A percentile compares a stretch with the other conserved stretches of the same genome.
phyloP scores from a whole-genome alignment of 2,113 vertebrate genomes.

The Pongo abelii region DNA sequence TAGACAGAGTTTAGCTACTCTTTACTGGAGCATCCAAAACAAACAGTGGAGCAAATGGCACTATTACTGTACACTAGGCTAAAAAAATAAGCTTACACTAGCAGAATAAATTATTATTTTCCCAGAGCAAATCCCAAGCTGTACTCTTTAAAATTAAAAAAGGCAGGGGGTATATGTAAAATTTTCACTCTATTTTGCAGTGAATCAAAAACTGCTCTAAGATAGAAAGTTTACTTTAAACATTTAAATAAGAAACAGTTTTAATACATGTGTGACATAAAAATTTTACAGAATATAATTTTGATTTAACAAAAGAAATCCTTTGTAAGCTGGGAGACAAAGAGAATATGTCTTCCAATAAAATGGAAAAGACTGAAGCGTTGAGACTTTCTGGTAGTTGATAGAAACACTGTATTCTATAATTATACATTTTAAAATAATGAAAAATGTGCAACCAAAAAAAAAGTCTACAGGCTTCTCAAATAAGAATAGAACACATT shows the following conservation, averaged over 20 bases:
- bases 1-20: background rate
- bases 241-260: background rate
- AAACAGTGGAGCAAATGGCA: background rate
- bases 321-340: background rate
- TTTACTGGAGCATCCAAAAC: background rate
- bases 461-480: background rate
- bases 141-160: background rate
- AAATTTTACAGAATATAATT: background rate
- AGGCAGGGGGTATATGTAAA: background rate
- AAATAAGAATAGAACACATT: background rate
- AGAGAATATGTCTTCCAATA: background rate
- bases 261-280: background rate
- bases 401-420: background rate
- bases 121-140: background rate
- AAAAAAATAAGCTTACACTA: constrained; percentile 36
- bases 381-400: background rate
- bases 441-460: background rate
- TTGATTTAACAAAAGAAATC: background rate
- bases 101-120: background rate
- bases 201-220: background rate
- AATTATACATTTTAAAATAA: constrained; percentile 1
- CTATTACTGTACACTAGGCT: background rate
- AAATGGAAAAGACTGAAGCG: background rate
- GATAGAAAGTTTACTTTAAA: background rate
- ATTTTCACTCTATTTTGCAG: background rate